phyloP scores from a whole-genome alignment of 2,797 vertebrate species.

The Cynopterus sphinx region DNA sequence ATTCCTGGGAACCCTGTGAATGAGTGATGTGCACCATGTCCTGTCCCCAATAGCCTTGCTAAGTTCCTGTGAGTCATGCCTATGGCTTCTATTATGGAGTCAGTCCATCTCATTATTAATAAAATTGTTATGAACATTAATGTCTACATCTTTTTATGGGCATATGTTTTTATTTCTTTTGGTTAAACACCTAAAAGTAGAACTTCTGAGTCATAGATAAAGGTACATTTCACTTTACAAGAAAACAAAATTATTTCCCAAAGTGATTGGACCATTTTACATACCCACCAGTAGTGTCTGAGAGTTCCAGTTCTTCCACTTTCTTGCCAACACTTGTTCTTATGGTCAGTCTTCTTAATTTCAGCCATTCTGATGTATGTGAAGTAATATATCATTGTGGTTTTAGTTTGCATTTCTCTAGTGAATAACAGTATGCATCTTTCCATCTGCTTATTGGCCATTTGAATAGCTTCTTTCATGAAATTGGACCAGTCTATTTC shows the following conservation, averaged over 20 bases:
- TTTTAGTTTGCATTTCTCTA: neutral
- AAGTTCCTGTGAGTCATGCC: neutral
- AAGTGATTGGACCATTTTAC: neutral
- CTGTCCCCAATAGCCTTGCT: neutral
- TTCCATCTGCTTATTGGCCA: neutral
- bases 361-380: neutral
- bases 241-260: neutral
- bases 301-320: neutral
- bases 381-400: neutral
- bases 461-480: neutral
- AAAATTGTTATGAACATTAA: neutral
- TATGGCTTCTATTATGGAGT: neutral
- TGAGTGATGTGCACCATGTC: neutral
- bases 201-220: neutral
- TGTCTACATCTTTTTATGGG: neutral
- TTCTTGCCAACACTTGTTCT: neutral
- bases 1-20: neutral
- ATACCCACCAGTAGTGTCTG: neutral
- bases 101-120: neutral
- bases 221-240: neutral
- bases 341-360: neutral
- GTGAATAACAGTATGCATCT: neutral
- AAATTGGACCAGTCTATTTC: neutral
- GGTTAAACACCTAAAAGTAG: neutral
- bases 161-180: conserved; percentile 6